A percentile compares a stretch with the other conserved stretches of the same genome.
Evolutionary conservation across 2,797 vertebrate genomes (phyloP).

Genomic region (Molossus molossus): DNA sequence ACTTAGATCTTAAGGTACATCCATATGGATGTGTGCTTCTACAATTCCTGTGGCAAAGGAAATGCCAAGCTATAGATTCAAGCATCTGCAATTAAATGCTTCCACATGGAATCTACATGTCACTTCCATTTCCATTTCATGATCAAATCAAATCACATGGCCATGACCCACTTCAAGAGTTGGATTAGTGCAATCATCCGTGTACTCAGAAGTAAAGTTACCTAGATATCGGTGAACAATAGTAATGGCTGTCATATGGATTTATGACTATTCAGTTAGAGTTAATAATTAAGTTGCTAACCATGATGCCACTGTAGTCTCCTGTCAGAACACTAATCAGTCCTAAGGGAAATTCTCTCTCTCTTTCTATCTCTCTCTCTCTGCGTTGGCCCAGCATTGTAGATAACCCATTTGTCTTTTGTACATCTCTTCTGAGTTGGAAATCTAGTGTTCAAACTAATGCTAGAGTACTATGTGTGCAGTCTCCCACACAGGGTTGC

Average conservation of each 20-base stretch:
- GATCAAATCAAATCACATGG: background rate
- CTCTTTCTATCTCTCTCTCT: background rate
- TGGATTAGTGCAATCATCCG: background rate
- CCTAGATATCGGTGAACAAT: background rate
- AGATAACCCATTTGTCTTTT: conserved; percentile 32
- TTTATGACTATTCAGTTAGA: conserved; percentile 4
- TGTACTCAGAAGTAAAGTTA: background rate
- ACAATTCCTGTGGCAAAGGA: background rate
- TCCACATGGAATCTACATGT: background rate
- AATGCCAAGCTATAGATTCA: background rate
- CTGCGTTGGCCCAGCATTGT: background rate
- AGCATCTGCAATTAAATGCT: background rate
- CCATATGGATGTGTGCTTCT: background rate
- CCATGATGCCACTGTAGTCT: background rate
- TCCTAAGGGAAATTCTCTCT: conserved; percentile 10
- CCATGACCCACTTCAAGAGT: background rate
- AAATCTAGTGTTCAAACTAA: conserved; percentile 21
- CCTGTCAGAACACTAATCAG: background rate
- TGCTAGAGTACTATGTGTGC: background rate
- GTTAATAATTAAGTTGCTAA: conserved; percentile 26
- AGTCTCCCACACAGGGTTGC: background rate
- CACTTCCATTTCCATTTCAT: background rate
- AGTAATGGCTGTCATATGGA: background rate
- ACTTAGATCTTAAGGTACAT: background rate
- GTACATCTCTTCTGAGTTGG: background rate